phyloP scores from a whole-genome alignment of 1,140 invertebrate species.

The Papilio polyxenes region DNA sequence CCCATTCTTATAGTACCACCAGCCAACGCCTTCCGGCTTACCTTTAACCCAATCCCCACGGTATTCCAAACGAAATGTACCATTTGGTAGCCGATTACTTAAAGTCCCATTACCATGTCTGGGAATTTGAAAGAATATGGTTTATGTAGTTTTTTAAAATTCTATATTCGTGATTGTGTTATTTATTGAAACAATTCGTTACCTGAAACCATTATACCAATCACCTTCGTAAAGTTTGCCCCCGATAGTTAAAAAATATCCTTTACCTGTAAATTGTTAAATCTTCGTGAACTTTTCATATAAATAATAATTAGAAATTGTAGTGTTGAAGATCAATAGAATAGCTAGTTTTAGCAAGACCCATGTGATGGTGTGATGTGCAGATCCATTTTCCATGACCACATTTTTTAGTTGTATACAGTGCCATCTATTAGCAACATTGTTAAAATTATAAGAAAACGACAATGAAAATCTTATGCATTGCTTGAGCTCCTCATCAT shows the following conservation, averaged over 20 bases:
- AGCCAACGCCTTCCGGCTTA: conserved; percentile 80
- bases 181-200: conserved; percentile 43
- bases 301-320: no score
- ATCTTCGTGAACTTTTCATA: background rate
- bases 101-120: conserved; percentile 76
- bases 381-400: background rate
- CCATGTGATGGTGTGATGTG: no score
- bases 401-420: background rate
- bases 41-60: conserved; percentile 80
- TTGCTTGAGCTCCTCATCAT: background rate
- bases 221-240: conserved; percentile 81
- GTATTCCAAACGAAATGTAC: conserved; percentile 74
- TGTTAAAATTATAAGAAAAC: background rate
- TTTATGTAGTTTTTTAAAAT: background rate
- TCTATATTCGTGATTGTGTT: background rate
- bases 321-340: no score
- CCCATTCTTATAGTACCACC: conserved; percentile 81
- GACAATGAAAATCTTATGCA: no score
- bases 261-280: conserved; percentile 62
- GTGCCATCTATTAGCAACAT: background rate
- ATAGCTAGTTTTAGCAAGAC: no score
- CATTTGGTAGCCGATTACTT: conserved; percentile 59
- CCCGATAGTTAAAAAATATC: conserved; percentile 59
- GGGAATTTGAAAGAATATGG: background rate
- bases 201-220: conserved; percentile 71